These are phyloP conservation scores for Oncorhynchus mykiss DNA, from an alignment of 2,113 vertebrate species.

Conservation along the genomic window DNA sequence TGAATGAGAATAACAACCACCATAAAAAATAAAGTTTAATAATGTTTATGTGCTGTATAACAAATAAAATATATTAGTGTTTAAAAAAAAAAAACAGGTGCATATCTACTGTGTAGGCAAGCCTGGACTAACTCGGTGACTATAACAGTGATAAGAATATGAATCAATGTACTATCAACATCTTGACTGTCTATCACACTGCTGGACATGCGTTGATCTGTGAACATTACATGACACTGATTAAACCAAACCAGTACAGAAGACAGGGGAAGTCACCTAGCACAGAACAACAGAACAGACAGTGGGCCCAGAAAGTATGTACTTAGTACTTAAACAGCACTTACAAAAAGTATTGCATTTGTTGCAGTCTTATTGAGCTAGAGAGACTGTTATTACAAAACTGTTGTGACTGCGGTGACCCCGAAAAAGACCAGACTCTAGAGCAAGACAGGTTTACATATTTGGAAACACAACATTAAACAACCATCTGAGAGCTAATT, in stretches of 20 bases:
- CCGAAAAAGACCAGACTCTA: constrained; percentile 15
- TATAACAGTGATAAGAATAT: constrained; percentile 60
- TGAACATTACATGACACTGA: constrained; percentile 13
- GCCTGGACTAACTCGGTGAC: constrained; percentile 66
- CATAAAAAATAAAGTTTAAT: constrained; percentile 88
- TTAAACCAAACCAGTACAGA: constrained; percentile 1
- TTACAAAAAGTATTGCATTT: constrained; percentile 73
- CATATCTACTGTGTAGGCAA: constrained; percentile 64
- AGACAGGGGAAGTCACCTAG: constrained; percentile 1
- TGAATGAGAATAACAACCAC: constrained; percentile 39
- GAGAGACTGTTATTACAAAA: constrained; percentile 22
- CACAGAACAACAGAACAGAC: constrained; percentile 5
- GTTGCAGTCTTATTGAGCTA: constrained; percentile 44
- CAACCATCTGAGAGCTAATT: constrained; percentile 56
- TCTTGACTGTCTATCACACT: constrained; percentile 4
- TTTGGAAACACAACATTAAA: constrained; percentile 51
- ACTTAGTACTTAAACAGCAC: constrained; percentile 38
- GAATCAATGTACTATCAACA: constrained; percentile 3
- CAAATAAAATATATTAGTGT: constrained; percentile 98
- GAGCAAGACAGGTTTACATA: constrained; percentile 58
- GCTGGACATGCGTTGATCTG: constrained; percentile 33
- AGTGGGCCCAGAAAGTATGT: neutral
- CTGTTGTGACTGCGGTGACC: constrained; percentile 33
- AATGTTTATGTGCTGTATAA: constrained; percentile 86
- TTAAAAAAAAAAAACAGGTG: constrained; percentile 90